phyloP scores from a whole-genome alignment of 2,797 vertebrate species.

The Tragelaphus oryx region DNA sequence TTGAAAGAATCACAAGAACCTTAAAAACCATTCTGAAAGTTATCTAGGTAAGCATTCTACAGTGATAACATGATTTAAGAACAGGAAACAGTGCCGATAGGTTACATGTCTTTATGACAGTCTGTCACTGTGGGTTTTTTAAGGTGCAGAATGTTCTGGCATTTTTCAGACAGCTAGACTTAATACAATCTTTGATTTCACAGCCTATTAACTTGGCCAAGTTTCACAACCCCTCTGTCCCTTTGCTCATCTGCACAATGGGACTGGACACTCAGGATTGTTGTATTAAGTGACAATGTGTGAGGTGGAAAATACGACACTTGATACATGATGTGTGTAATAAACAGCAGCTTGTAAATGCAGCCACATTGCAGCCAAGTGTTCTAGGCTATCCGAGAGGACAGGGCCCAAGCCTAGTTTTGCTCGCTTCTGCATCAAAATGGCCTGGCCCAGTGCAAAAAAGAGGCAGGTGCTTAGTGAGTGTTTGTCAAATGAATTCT shows the following conservation, averaged over 20 bases:
- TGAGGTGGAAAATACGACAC: no score
- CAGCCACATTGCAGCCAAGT: background rate
- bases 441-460: background rate
- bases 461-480: background rate
- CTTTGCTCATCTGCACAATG: background rate
- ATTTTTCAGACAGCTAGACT: background rate
- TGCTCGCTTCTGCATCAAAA: background rate
- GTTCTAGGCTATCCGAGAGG: background rate
- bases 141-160: background rate
- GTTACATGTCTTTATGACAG: background rate
- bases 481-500: background rate
- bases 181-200: background rate
- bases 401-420: background rate
- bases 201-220: background rate
- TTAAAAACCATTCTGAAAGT: constrained; percentile 13
- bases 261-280: background rate
- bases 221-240: background rate
- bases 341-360: background rate
- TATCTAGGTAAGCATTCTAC: background rate
- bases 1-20: background rate
- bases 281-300: background rate
- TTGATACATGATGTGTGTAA: background rate
- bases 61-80: background rate
- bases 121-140: background rate
- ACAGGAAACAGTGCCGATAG: background rate